Evolutionary conservation across 2,888 invertebrate genomes (phyloP), one percentile per base, ranked within the genome.

Genomic region (Salpingus planirostris): DNA sequence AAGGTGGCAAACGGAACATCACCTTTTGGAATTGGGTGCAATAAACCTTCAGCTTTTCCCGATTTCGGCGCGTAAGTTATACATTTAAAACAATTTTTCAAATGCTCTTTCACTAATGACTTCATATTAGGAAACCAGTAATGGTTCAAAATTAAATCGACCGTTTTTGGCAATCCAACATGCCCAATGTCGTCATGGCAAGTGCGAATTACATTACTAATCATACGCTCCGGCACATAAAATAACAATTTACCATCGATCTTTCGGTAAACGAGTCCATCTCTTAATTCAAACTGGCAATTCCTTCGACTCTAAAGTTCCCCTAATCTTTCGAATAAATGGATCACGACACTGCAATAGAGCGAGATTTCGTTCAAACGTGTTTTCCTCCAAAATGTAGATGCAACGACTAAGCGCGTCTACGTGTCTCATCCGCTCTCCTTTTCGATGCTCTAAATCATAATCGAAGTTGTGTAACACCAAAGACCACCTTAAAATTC

Each of bases 401-500:
- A n/a, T n/a, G n/a, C n/a, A 15, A 11, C 49, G 26, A 29, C 54
- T 55, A 11, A 54, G 29, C 1, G 55, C 49, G 39, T 57, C 53
- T 2, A 50, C 53, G 42, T 57, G 55, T 11, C 21, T 27, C 55
- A 55, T 57, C 21, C 38, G 27, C 3, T 22, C 31, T 21, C 15
- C 18, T 8, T 24, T n/a, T 15, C 46, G 27, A 31, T 47, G 47
- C 25, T 46, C 42, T 11, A 44, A 11, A 1, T 11, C 21, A 31
- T 44, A 44, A 44, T 26, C 13, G 30, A 36, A 46, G 33, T 46
- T 43, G 29, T 49, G 41, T 13, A 57, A 27, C 10, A 40, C 13
- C 14, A 44, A 21, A 36, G 29, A 15, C 58, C 55, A 57, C 13
- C 56, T 12, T 11, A 38, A 29, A 18, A 57, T 57, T 14, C 51